Percentiles rank a stretch among this genome's conserved stretches.
phyloP scores from a whole-genome alignment of 2,113 vertebrate genomes.

The Monarcha castaneiventris region DNA sequence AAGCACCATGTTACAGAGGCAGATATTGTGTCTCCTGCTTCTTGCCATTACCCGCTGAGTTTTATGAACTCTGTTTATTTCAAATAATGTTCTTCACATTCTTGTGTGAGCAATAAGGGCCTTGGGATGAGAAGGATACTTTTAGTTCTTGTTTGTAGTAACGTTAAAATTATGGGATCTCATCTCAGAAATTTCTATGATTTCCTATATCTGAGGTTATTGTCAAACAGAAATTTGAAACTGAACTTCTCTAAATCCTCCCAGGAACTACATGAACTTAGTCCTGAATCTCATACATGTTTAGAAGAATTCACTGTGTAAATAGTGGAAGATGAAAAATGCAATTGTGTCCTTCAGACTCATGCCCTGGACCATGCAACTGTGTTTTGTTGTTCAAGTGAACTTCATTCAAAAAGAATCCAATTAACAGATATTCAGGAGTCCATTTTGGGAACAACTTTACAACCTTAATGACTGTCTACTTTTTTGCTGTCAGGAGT shows the following conservation, averaged over 20 bases:
- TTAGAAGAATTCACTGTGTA: neutral
- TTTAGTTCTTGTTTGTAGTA: neutral
- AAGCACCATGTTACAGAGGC: neutral
- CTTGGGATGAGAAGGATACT: neutral
- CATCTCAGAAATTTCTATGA: neutral
- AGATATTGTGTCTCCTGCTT: neutral
- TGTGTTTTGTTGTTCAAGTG: neutral
- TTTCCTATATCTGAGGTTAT: conserved; percentile 19
- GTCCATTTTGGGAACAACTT: accelerated
- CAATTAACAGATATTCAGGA: neutral
- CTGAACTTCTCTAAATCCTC: neutral
- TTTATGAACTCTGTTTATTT: neutral
- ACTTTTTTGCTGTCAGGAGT: neutral
- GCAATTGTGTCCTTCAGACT: neutral
- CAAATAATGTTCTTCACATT: neutral
- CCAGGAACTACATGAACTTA: neutral
- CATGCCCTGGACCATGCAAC: neutral
- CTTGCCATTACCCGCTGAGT: neutral
- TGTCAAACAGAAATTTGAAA: neutral
- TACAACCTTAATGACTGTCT: neutral
- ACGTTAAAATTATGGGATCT: neutral
- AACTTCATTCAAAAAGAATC: neutral
- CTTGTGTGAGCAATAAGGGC: neutral
- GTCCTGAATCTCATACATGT: neutral
- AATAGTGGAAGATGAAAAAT: neutral